These are phyloP conservation scores for Aleadryas rufinucha DNA, from an alignment of 2,113 vertebrate genomes.

Conservation along the genomic window DNA sequence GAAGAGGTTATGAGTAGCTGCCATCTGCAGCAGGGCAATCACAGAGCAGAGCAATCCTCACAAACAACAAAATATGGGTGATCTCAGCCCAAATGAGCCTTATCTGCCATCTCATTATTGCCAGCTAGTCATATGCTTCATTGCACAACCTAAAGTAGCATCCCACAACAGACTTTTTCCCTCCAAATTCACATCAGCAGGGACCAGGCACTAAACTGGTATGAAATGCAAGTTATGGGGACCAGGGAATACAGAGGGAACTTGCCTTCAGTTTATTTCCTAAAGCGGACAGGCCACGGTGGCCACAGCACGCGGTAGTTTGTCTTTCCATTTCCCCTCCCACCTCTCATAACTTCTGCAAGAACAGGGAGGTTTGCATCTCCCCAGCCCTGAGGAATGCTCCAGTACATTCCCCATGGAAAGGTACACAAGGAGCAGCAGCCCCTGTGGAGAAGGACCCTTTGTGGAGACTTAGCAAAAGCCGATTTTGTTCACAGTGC, in stretches of 20 bases:
- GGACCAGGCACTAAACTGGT: not conserved
- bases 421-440: not conserved
- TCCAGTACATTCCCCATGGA: not conserved
- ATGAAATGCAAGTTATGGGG: not conserved
- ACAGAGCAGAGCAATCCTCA: not conserved
- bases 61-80: not conserved
- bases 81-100: not conserved
- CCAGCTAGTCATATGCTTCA: rapidly evolving
- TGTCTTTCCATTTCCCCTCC: not conserved
- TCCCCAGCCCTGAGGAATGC: not conserved
- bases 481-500: rapidly evolving
- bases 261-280: not conserved
- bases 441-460: not conserved
- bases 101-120: not conserved
- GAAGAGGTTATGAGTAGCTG: not conserved
- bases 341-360: not conserved
- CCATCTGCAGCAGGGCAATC: not conserved
- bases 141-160: not conserved
- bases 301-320: rapidly evolving
- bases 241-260: not conserved
- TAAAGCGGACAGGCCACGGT: rapidly evolving
- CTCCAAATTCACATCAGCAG: not conserved
- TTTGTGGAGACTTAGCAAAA: not conserved
- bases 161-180: not conserved
- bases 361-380: not conserved